These are phyloP conservation scores for Bucco capensis DNA, from an alignment of 2,113 vertebrate species.

Conservation along the genomic window DNA sequence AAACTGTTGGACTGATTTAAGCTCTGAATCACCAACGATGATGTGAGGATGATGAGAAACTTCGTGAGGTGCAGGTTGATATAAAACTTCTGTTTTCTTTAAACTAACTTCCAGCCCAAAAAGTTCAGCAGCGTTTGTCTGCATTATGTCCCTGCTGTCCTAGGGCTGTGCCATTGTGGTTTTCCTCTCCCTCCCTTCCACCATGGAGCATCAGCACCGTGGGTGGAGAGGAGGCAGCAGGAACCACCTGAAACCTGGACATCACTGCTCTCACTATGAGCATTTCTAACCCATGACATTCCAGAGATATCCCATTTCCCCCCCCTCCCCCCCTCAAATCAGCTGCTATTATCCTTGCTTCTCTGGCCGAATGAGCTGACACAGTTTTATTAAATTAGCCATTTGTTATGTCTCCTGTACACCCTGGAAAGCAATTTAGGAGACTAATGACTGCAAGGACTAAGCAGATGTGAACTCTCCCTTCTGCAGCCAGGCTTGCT, in stretches of 20 bases:
- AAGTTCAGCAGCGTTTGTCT: too few relatives aligned
- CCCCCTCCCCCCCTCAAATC: background rate
- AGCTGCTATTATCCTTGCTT: background rate
- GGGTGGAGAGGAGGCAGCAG: background rate
- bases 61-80: too few relatives aligned
- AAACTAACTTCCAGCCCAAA: too few relatives aligned
- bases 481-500: background rate
- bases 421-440: constrained; percentile 20
- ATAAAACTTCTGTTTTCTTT: too few relatives aligned
- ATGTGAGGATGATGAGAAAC: too few relatives aligned
- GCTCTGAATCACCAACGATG: too few relatives aligned
- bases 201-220: accelerated
- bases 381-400: constrained; percentile 49
- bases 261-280: background rate
- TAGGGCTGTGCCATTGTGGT: accelerated
- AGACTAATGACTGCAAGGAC: constrained; percentile 12
- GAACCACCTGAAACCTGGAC: background rate
- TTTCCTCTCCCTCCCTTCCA: background rate
- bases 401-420: constrained; percentile 32
- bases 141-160: background rate
- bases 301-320: background rate
- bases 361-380: constrained; percentile 18
- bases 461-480: background rate
- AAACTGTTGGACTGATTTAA: too few relatives aligned
- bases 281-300: accelerated